Base-by-base conservation (phyloP, 2,888 invertebrate genomes). In the Gasteruption jaculator region DNA sequence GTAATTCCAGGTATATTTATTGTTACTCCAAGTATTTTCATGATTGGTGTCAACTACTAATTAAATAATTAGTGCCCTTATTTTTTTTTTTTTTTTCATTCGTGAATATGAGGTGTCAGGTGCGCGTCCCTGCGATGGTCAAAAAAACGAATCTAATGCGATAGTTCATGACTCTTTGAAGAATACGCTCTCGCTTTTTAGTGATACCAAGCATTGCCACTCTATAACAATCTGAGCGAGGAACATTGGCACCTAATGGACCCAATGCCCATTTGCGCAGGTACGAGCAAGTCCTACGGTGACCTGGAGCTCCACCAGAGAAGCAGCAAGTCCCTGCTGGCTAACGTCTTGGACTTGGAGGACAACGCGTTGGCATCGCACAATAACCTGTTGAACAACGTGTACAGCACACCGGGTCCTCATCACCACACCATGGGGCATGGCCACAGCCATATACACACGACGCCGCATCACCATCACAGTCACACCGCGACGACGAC, bases 261-360 rank as follows among this genome's bases (percentile, higher is more conserved):
- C 8, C 24, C 24, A 24, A 8, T 8, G 24, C 24, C 8, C n/a
- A 24, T 24, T n/a, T 8, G 8, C 24, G n/a, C 45, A 85, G 87
- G 69, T 80, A 80, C 71, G 79, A 84, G 67, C 83, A 90, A 66
- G 80, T 56, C 61, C 20, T 90, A 72, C 81, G 67, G 86, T 41
- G 91, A 91, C 74, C 78, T 90, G 68, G 90, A 91, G 76, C 78
- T 92, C 66, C 87, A 88, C 71, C 91, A 91, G 73, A 83, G 87
- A 66, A 93, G 93, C 59, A 93, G 93, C 65, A 92, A 93, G 76
- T 92, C 92, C 70, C 81, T 96, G 63, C 79, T 96, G 68, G 94
- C 95, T 63, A 95, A 95, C 76, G 93, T 95, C 65, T 81, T 95
- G 66, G 95, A 95, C 76, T 90, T 95, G 74, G 95, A 95, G 73